Evolutionary conservation across 2,888 invertebrate genomes (phyloP), one percentile per base, ranked within the genome.

Genomic region (Phaedon cochleariae): DNA sequence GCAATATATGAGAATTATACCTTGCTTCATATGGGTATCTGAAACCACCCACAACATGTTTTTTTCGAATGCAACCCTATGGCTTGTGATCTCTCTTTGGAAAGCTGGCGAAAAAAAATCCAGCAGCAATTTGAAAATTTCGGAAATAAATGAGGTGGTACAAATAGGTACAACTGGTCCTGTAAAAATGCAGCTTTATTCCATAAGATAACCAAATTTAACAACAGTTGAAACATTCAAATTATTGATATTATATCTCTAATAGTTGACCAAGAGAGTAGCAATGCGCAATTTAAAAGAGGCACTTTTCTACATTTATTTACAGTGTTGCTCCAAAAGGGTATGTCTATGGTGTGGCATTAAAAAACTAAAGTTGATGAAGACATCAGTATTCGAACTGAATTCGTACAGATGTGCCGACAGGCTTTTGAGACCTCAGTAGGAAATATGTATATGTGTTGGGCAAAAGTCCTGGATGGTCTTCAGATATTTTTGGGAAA

Each of bases 111-210:
- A n/a, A n/a, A n/a, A n/a, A n/a, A n/a, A n/a, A n/a, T n/a, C n/a
- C n/a, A n/a, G n/a, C n/a, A n/a, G n/a, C n/a, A n/a, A n/a, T n/a
- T n/a, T n/a, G n/a, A n/a, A n/a, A n/a, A n/a, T n/a, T n/a, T n/a
- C n/a, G 17, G 1, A 17, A 15, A 26, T 17, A 29, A 52, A 52
- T 52, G 22, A 17, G n/a, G n/a, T n/a, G n/a, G n/a, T n/a, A n/a
- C n/a, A n/a, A n/a, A 48, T 7, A 48, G 21, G 17, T 12, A 52
- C n/a, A 29, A 29, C 31, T n/a, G n/a, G 46, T 54, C 54, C 78
- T 82, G 82, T 82, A 82, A 82, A 82, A 82, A 82, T 82, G 82
- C 82, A 81, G 82, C 82, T 82, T 82, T 82, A 82, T 81, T 82
- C 77, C 62, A 66, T 78, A 77, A 78, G 81, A 79, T 77, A 81